These are phyloP conservation scores for Bradypodion ventrale DNA, from an alignment of 2,797 vertebrate genomes.

Conservation along the genomic window DNA sequence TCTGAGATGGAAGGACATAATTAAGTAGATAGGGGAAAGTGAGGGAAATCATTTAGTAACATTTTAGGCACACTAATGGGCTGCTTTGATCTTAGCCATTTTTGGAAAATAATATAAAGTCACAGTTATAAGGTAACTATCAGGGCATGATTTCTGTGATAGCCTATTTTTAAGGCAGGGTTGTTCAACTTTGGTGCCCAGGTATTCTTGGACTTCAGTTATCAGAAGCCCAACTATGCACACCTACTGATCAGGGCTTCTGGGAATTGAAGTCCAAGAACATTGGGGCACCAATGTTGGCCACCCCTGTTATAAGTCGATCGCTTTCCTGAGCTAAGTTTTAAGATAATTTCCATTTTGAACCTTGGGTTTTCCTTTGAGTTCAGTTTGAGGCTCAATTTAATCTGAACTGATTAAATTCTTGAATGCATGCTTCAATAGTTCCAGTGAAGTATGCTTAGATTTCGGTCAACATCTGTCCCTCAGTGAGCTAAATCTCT, in stretches of 20 bases:
- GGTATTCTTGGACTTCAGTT: no score
- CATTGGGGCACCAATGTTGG: no score
- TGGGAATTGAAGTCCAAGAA: no score
- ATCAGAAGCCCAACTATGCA: no score
- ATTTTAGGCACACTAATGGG: background rate
- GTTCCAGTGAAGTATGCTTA: conserved; percentile 26
- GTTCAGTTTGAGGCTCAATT: background rate
- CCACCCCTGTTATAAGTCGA: no score
- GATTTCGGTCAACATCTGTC: conserved; percentile 18
- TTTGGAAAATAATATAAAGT: background rate
- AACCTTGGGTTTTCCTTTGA: background rate
- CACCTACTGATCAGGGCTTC: no score
- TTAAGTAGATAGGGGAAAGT: background rate
- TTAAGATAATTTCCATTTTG: background rate
- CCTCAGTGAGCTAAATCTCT: conserved; percentile 44
- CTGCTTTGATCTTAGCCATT: background rate
- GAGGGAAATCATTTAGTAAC: background rate
- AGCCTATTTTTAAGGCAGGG: background rate
- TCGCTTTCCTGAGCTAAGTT: conserved; percentile 5
- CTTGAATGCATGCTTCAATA: conserved; percentile 39
- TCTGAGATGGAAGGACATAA: no score
- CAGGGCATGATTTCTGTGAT: background rate
- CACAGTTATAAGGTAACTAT: background rate
- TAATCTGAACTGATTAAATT: conserved; percentile 30
- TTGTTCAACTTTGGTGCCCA: no score